Evolutionary conservation across 2,113 vertebrate species (phyloP).

Genomic region (Pterocles gutturalis): DNA sequence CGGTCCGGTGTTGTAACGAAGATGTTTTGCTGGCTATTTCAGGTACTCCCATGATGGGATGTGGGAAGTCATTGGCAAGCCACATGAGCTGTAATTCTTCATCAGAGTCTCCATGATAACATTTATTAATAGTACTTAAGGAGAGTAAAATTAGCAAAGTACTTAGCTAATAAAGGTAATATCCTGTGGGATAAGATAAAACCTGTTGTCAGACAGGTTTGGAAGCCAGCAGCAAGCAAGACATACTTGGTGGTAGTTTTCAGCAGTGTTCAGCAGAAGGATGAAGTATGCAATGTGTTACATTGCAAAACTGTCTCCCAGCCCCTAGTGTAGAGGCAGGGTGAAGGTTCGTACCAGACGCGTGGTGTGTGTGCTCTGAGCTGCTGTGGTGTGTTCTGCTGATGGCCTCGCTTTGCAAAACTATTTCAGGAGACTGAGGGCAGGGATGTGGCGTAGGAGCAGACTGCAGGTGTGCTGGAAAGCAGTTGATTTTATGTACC

Average conservation of each 20-base stretch:
- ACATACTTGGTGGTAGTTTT: background rate
- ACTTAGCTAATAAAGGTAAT: background rate
- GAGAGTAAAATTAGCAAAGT: background rate
- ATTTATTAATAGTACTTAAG: background rate
- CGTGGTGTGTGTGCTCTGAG: accelerated
- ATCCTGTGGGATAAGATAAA: background rate
- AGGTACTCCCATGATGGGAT: background rate
- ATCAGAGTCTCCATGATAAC: background rate
- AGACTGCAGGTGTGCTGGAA: background rate
- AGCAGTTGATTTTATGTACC: background rate
- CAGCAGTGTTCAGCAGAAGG: background rate
- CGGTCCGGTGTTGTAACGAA: background rate
- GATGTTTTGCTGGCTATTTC: background rate
- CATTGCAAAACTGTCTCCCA: background rate
- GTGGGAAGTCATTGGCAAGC: background rate
- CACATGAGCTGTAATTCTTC: background rate
- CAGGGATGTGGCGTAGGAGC: background rate
- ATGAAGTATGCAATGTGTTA: accelerated
- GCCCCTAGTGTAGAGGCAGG: background rate
- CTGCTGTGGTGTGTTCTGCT: accelerated
- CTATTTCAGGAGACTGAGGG: background rate
- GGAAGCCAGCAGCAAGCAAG: background rate
- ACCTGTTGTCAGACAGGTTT: background rate
- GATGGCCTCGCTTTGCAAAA: background rate
- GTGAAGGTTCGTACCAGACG: background rate